phyloP scores from a whole-genome alignment of 2,888 invertebrate species.

The Melangyna quadrimaculata region DNA sequence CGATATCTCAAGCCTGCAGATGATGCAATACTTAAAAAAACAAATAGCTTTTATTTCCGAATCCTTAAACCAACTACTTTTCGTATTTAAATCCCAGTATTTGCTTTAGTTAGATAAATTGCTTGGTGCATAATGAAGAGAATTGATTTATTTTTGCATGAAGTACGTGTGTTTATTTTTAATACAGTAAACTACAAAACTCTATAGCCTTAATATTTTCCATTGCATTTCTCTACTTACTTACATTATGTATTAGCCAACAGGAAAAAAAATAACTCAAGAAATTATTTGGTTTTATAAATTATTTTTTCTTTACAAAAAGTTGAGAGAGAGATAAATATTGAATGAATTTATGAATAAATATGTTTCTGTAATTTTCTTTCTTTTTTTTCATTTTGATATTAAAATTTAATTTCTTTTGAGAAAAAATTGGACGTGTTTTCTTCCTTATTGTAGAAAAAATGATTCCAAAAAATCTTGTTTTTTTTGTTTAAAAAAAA shows the following conservation, averaged over 20 bases:
- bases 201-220: slow-evolving; percentile 16
- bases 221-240: slow-evolving; percentile 11
- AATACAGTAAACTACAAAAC: slow-evolving; percentile 19
- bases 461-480: slow-evolving; percentile 59
- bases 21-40: not conserved
- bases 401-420: slow-evolving; percentile 44
- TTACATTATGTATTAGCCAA: not conserved
- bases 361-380: slow-evolving; percentile 5
- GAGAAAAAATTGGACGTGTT: slow-evolving; percentile 71
- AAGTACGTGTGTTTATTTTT: slow-evolving; percentile 18
- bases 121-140: slow-evolving; percentile 30
- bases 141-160: slow-evolving; percentile 11
- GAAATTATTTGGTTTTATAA: not conserved
- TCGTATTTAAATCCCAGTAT: slow-evolving; percentile 3
- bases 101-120: slow-evolving; percentile 9
- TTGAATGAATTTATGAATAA: slow-evolving; percentile 17
- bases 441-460: slow-evolving; percentile 69
- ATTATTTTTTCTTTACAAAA: slow-evolving; percentile 13
- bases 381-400: slow-evolving; percentile 20
- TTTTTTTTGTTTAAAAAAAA: slow-evolving; percentile 51
- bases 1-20: too few relatives aligned
- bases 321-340: slow-evolving; percentile 17
- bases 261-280: not conserved
- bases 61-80: slow-evolving; percentile 25
- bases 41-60: not conserved